Conservation (phyloP, 2,113 vertebrate genomes). For the Peromyscus maniculatus region DNA sequence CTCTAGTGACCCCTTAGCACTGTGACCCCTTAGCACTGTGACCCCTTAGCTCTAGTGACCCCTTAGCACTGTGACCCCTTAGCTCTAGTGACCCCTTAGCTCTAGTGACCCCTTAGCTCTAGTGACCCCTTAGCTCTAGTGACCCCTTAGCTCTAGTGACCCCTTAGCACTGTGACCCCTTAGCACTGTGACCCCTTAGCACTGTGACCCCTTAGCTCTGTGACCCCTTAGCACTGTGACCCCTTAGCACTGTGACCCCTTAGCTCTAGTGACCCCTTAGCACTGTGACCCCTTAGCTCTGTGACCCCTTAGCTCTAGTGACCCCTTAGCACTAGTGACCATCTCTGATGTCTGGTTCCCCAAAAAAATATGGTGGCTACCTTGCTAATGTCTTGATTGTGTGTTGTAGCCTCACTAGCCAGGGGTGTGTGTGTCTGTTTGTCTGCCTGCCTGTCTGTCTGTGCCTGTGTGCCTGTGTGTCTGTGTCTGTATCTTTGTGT, state of each 20-base stretch:
- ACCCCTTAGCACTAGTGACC: background rate
- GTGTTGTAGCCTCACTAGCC: background rate
- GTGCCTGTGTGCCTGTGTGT: too few species aligned
- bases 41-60: background rate
- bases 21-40: too few species aligned
- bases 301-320: too few species aligned
- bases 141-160: background rate
- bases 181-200: background rate
- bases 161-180: too few species aligned
- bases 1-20: too few species aligned
- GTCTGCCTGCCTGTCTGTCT: background rate
- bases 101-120: background rate
- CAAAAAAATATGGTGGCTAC: constrained; percentile 21
- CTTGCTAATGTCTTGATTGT: constrained; percentile 33
- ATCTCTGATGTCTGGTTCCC: background rate
- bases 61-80: background rate
- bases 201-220: too few species aligned
- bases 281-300: too few species aligned
- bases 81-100: too few species aligned
- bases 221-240: too few species aligned
- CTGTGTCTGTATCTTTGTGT: too few species aligned
- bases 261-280: too few species aligned
- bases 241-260: too few species aligned
- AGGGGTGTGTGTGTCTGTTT: background rate
- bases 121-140: background rate